Evolutionary conservation across 2,797 vertebrate species (phyloP), one percentile per base, ranked within the genome.

Genomic region (Pseudopleuronectes americanus): DNA sequence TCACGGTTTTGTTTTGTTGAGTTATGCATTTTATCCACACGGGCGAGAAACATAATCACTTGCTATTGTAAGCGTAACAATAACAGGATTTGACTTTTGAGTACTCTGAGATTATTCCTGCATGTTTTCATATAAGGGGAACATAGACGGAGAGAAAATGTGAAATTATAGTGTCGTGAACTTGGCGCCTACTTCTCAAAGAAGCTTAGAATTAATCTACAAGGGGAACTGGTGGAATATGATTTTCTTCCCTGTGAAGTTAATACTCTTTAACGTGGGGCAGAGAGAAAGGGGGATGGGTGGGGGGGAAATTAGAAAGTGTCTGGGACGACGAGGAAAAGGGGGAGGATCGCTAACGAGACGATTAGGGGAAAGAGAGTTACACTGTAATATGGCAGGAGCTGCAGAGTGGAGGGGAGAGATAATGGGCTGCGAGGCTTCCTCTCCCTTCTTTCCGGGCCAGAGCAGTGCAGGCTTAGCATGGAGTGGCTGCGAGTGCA

Each of bases 391-490:
- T 72, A 66, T 59, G 74, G 61, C 71, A 75, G 68, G 71, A 73
- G 88, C 85, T 71, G 79, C 70, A 31, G 77, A 71, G 70, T 83
- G 77, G 57, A 68, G 76, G 68, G 66, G 55, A 33, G 73, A 82
- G 87, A 90, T 88, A 88, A 86, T 75, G 70, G 78, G 49, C 65
- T 69, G 71, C 13, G 74, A 74, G 76, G 70, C 75, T 64, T 83
- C 77, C 59, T 76, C 52, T 28, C 72, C 54, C 61, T 74, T 74
- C 61, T 33, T 60, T 63, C 62, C 14, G 73, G 61, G 71, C 47
- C 28, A 78, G 68, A 38, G 64, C 56, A 56, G n/a, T 36, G 62
- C 76, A 59, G 61, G 72, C 69, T 85, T 74, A 19, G 43, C 6
- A 16, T 19, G 14, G 43, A 45, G 43, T 16, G 43, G 43, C 13